Evolutionary conservation across 1,140 invertebrate genomes (phyloP).

Genomic region (Drosophila grimshawi): DNA sequence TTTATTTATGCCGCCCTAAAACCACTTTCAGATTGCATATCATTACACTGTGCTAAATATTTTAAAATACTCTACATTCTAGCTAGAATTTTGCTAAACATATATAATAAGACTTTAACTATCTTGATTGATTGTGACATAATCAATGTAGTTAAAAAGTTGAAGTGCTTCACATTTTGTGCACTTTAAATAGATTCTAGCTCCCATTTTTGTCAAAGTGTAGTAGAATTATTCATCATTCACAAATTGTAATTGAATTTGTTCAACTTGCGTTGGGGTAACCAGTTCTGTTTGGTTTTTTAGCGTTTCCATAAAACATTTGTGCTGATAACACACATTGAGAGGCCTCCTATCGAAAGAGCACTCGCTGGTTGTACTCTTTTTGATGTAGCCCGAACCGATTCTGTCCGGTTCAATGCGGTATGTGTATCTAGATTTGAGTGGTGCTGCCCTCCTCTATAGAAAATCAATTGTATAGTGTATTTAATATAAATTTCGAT

Average conservation of each 20-base stretch:
- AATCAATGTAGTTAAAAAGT: too few relatives aligned
- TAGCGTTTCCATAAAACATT: not conserved
- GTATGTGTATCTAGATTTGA: conserved; percentile 37
- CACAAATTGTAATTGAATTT: conserved; percentile 19
- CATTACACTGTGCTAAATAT: not conserved
- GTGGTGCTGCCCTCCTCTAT: conserved; percentile 61
- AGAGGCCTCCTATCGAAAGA: conserved; percentile 7
- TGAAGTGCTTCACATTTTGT: too few relatives aligned
- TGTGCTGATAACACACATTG: conserved; percentile 16
- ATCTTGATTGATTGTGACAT: too few relatives aligned
- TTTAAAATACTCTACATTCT: not conserved
- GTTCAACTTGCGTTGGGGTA: not conserved
- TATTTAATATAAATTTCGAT: conserved; percentile 69
- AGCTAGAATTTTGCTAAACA: too few relatives aligned
- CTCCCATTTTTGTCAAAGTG: too few relatives aligned
- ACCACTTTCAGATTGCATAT: not conserved
- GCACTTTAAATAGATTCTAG: too few relatives aligned
- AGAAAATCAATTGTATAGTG: conserved; percentile 70
- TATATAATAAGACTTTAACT: too few relatives aligned
- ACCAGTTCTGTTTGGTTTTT: conserved; percentile 4
- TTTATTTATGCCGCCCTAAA: conserved; percentile 1
- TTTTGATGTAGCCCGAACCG: conserved; percentile 10
- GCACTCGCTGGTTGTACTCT: not conserved
- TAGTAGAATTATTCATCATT: not conserved
- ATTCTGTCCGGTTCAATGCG: conserved; percentile 23